phyloP scores from a whole-genome alignment of 1,140 invertebrate genomes.

The Idris sp. region DNA sequence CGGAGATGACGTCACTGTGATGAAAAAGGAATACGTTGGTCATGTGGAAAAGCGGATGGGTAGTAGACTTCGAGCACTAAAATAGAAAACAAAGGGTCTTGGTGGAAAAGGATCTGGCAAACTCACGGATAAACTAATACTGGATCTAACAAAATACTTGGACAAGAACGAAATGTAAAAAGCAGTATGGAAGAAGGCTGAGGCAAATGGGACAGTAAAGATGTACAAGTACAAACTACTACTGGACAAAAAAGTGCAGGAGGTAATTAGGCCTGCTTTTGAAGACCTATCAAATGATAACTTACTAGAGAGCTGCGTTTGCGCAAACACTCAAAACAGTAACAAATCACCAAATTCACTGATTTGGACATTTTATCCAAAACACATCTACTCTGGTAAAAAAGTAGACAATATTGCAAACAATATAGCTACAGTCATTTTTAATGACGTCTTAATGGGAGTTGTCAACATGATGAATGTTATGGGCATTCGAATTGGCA shows the following conservation, averaged over 20 bases:
- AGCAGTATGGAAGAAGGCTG: constrained; percentile 3
- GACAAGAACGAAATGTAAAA: not conserved
- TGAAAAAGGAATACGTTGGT: constrained; percentile 17
- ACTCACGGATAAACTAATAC: not conserved
- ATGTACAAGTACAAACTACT: not conserved
- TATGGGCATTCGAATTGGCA: too few species aligned
- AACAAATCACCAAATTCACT: not conserved
- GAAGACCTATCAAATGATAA: not conserved
- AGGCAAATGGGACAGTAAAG: not conserved
- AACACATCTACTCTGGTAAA: too few species aligned
- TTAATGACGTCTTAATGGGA: too few species aligned
- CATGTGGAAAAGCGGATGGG: constrained; percentile 9
- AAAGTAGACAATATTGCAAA: too few species aligned
- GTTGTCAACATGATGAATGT: too few species aligned
- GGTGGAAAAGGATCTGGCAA: not conserved
- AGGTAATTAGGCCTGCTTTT: not conserved
- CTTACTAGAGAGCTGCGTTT: not conserved
- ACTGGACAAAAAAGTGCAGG: not conserved
- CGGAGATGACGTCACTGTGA: not conserved
- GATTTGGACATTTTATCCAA: too few species aligned
- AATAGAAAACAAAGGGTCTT: constrained; percentile 2
- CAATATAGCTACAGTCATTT: too few species aligned
- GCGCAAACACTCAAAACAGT: not conserved
- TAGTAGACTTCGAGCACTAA: not conserved
- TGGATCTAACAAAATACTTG: not conserved